These are phyloP conservation scores for Turritopsis dohrnii DNA, from an alignment of 30 jellyfish, hydroid and myxozoan species.

Conservation along the genomic window DNA sequence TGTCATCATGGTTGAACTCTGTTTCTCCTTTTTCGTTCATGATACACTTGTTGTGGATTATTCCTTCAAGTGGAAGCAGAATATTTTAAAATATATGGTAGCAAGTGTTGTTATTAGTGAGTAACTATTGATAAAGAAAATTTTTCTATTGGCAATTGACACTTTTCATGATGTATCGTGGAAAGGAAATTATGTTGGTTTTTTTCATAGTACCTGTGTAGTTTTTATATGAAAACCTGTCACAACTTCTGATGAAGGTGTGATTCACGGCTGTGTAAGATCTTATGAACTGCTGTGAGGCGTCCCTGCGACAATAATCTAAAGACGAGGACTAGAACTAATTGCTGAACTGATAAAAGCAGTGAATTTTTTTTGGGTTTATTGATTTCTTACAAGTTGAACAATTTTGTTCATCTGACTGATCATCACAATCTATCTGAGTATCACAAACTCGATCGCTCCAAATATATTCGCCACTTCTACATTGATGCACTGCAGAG, in stretches of 20 bases:
- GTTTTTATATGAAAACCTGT: not conserved
- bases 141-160: no score
- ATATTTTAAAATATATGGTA: no score
- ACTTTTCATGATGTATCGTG: no score
- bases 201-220: not conserved
- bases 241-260: not conserved
- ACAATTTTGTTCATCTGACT: conserved; percentile 43
- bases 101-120: no score
- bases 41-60: not conserved
- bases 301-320: not conserved
- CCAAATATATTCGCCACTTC: conserved; percentile 27
- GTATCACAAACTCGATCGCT: conserved; percentile 45
- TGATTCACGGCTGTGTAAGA: not conserved
- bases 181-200: no score
- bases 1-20: not conserved
- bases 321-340: not conserved
- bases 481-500: conserved; percentile 29
- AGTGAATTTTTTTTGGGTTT: not conserved
- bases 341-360: not conserved
- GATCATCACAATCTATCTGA: conserved; percentile 27
- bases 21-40: not conserved
- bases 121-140: no score
- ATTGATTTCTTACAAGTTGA: conserved; percentile 25
- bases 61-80: not conserved
- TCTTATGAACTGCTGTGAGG: not conserved